A percentile compares a stretch with the other conserved stretches of the same genome.
phyloP scores from a whole-genome alignment of 2,113 vertebrate genomes.

The Seriola rivoliana region DNA sequence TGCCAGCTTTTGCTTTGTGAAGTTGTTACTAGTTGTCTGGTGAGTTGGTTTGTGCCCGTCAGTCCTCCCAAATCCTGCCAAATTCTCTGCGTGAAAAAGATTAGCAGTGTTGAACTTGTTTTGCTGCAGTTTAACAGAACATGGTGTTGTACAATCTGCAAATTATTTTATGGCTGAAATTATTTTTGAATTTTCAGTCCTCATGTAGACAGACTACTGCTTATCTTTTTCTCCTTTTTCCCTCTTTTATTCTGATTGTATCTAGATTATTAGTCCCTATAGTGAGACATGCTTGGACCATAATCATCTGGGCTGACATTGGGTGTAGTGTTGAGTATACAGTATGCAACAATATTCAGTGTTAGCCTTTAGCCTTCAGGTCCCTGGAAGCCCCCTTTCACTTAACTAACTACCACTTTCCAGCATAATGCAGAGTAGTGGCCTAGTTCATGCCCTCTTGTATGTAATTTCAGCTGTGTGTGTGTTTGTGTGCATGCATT shows the following conservation, averaged over 20 bases:
- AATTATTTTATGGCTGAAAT: conserved; percentile 24
- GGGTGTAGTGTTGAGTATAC: not conserved
- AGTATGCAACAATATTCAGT: conserved; percentile 7
- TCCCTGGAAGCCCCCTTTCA: conserved; percentile 38
- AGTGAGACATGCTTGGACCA: not conserved
- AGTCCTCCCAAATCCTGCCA: conserved; percentile 37
- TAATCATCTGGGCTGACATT: conserved; percentile 8
- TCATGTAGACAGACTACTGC: not conserved
- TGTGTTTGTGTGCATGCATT: conserved; percentile 29
- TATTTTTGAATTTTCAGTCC: not conserved
- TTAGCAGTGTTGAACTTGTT: conserved; percentile 20
- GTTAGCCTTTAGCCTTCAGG: conserved; percentile 5
- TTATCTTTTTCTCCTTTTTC: not conserved
- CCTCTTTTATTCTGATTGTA: not conserved
- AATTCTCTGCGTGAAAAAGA: conserved; percentile 31
- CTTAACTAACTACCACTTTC: conserved; percentile 44
- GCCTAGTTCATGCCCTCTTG: conserved; percentile 73
- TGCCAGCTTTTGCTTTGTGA: conserved; percentile 55
- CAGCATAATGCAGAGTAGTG: conserved; percentile 49
- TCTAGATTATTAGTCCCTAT: conserved; percentile 3
- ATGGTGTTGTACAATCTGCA: not conserved
- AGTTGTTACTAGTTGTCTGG: conserved; percentile 60
- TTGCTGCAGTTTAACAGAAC: conserved; percentile 8
- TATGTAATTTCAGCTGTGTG: conserved; percentile 69
- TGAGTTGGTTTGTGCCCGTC: conserved; percentile 38